These are phyloP conservation scores for Unio delphinus DNA, from an alignment of 2,888 invertebrate species.

Conservation along the genomic window DNA sequence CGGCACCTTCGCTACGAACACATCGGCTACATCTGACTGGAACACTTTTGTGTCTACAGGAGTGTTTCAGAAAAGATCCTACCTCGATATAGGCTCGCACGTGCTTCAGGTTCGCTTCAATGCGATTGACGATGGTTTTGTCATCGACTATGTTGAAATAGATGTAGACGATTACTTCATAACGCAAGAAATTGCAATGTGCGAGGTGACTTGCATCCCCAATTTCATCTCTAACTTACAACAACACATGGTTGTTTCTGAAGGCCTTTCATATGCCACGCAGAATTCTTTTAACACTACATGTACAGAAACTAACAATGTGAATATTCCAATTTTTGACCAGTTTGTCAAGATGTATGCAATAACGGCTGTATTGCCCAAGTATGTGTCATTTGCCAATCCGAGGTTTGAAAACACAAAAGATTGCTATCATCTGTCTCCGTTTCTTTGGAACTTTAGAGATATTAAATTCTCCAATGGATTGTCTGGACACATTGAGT, in stretches of 20 bases:
- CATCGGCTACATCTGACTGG: conserved; percentile 9
- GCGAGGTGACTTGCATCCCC: conserved; percentile 6
- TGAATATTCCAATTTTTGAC: conserved; percentile 8
- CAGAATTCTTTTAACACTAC: conserved; percentile 6
- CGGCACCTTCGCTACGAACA: conserved; percentile 12
- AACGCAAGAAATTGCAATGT: conserved; percentile 2
- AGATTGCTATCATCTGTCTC: conserved; percentile 7
- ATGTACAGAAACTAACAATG: conserved; percentile 12
- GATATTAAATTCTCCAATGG: not conserved
- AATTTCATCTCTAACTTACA: not conserved
- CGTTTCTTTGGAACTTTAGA: not conserved
- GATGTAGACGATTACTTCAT: conserved; percentile 5
- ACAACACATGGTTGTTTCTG: not conserved
- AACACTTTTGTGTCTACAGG: conserved; percentile 15
- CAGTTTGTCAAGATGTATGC: conserved; percentile 1
- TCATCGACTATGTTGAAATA: conserved; percentile 25
- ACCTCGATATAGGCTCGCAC: conserved; percentile 18
- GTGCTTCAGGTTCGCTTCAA: too few relatives aligned
- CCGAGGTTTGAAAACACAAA: conserved; percentile 3
- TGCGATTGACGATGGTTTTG: conserved; percentile 5
- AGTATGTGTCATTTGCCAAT: conserved; percentile 7
- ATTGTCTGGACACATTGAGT: conserved; percentile 1
- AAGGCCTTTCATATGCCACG: not conserved
- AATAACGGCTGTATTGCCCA: conserved; percentile 5
- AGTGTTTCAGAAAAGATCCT: conserved; percentile 12